Evolutionary conservation across 2,888 invertebrate species (phyloP).

Genomic region (Dione juno): DNA sequence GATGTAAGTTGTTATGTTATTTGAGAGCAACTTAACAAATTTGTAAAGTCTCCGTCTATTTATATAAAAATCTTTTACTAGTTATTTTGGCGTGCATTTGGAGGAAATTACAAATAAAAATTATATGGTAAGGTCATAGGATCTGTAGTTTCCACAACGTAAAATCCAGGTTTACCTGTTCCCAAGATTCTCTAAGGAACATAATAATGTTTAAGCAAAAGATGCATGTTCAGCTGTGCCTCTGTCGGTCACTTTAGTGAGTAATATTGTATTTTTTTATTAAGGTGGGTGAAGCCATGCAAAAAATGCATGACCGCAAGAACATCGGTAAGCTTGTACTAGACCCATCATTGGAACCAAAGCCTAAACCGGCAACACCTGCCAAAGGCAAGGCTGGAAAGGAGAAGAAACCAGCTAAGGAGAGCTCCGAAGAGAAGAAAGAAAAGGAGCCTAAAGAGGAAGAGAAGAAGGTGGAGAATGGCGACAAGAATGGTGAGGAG

Average conservation of each 20-base stretch:
- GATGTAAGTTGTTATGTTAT: slow-evolving; percentile 84
- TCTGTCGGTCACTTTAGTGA: not conserved
- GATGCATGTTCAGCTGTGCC: no score
- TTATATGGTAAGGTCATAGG: no score
- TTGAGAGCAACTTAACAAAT: not conserved
- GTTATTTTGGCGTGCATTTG: no score
- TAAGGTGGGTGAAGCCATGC: slow-evolving; percentile 94
- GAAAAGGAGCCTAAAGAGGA: slow-evolving; percentile 84
- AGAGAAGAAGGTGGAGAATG: slow-evolving; percentile 77
- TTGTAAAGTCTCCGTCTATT: no score
- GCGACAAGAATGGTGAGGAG: slow-evolving; percentile 80
- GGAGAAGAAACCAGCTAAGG: slow-evolving; percentile 86
- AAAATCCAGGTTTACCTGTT: no score
- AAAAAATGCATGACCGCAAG: slow-evolving; percentile 95
- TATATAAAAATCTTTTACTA: no score
- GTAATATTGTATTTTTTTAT: not conserved
- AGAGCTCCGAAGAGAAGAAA: slow-evolving; percentile 87
- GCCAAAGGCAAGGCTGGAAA: slow-evolving; percentile 89
- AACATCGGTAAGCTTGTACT: slow-evolving; percentile 94
- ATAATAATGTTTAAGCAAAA: no score
- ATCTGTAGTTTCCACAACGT: no score
- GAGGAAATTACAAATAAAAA: no score
- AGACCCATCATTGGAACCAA: slow-evolving; percentile 91
- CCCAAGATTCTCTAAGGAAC: no score
- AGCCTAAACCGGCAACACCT: slow-evolving; percentile 90